Conservation (phyloP, 1,140 invertebrate species). For the Armadillidium nasatum region DNA sequence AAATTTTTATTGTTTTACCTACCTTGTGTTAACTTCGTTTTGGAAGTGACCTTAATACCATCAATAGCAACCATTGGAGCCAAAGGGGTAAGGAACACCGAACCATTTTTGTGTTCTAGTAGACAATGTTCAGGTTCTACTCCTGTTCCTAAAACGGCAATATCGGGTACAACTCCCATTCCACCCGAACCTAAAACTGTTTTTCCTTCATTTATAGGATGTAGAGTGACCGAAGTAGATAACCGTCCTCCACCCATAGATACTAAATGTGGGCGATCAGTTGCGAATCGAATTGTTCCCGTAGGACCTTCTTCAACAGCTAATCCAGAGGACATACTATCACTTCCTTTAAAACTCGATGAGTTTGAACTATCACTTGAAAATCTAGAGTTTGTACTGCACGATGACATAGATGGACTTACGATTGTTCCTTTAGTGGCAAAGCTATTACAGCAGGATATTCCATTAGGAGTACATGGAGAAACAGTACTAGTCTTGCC, state of each 20-base stretch:
- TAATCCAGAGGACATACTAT: neutral
- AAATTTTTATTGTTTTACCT: too few relatives aligned
- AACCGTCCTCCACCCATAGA: conserved; percentile 79
- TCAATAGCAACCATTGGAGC: conserved; percentile 64
- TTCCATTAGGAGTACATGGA: too few relatives aligned
- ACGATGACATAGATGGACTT: too few relatives aligned
- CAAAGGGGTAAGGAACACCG: conserved; percentile 72
- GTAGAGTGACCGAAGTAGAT: conserved; percentile 82
- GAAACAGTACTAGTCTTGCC: too few relatives aligned
- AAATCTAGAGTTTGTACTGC: too few relatives aligned
- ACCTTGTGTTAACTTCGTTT: conserved; percentile 72
- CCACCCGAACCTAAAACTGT: conserved; percentile 56
- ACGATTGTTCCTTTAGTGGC: too few relatives aligned
- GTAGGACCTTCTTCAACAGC: conserved; percentile 54
- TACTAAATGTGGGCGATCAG: conserved; percentile 80
- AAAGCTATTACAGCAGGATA: too few relatives aligned
- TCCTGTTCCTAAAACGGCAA: conserved; percentile 71
- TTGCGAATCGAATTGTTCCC: conserved; percentile 67
- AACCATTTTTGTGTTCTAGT: conserved; percentile 72
- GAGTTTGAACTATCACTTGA: too few relatives aligned
- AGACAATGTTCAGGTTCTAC: conserved; percentile 75
- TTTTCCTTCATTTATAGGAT: conserved; percentile 73
- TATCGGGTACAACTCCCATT: conserved; percentile 61
- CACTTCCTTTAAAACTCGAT: neutral
- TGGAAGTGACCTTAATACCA: conserved; percentile 59